These are phyloP conservation scores for Tachina lurida DNA, from an alignment of 2,888 invertebrate species.

Conservation along the genomic window DNA sequence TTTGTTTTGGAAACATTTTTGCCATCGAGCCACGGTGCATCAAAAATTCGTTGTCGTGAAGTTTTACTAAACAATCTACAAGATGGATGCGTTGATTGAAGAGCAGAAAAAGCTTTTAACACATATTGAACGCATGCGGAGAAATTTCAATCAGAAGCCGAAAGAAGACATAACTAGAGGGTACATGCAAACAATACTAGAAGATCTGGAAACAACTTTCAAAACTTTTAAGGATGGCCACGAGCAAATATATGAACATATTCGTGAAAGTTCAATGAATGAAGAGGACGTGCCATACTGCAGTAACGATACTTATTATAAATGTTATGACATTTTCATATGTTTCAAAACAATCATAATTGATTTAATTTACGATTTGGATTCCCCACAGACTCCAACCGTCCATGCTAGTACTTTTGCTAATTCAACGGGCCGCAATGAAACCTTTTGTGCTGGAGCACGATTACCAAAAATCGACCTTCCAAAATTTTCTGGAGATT, in stretches of 20 bases:
- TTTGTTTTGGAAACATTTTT: too few species aligned
- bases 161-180: neutral
- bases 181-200: constrained; percentile 33
- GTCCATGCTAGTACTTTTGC: constrained; percentile 56
- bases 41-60: too few species aligned
- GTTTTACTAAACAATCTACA: neutral
- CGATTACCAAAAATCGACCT: constrained; percentile 55
- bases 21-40: too few species aligned
- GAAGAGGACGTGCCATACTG: too few species aligned
- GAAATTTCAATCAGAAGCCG: constrained; percentile 4
- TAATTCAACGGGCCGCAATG: constrained; percentile 28
- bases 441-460: constrained; percentile 41
- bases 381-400: constrained; percentile 42
- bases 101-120: constrained; percentile 6
- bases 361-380: constrained; percentile 49
- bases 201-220: constrained; percentile 37
- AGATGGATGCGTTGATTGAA: constrained; percentile 35
- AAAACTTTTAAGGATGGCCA: constrained; percentile 55
- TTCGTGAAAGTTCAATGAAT: constrained; percentile 34
- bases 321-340: constrained; percentile 50
- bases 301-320: constrained; percentile 36
- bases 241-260: constrained; percentile 31
- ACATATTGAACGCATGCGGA: constrained; percentile 20
- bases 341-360: constrained; percentile 42
- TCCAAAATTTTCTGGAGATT: constrained; percentile 57